phyloP scores from a whole-genome alignment of 53 echinoderm and acorn worm species.

The Apostichopus leukothele region DNA sequence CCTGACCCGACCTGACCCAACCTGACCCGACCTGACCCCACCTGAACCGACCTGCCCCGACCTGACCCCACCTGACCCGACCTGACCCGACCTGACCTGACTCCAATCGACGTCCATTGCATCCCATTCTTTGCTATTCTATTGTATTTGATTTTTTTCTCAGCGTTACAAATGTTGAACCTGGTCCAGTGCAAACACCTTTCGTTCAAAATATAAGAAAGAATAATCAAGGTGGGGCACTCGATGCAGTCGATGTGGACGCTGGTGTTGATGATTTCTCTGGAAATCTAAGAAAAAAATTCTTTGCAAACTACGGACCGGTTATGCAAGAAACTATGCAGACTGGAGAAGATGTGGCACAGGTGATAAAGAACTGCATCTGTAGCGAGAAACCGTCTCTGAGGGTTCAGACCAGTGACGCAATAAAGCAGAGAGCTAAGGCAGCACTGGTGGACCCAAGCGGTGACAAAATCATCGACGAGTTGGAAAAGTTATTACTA shows the following conservation, averaged over 20 bases:
- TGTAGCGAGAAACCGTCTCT: neutral
- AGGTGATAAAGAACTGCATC: neutral
- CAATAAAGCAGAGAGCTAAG: neutral
- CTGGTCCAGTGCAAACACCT: conserved; percentile 24
- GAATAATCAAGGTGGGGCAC: neutral
- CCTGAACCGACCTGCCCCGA: neutral
- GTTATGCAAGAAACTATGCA: neutral
- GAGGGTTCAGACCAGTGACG: neutral
- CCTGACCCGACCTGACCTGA: no score
- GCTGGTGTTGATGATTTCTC: neutral
- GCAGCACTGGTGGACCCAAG: neutral
- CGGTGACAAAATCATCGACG: neutral
- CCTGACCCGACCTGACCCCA: no score
- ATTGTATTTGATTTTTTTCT: neutral
- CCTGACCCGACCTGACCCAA: no score
- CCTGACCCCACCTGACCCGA: neutral
- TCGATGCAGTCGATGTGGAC: neutral
- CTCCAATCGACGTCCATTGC: no score
- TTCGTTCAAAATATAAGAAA: neutral
- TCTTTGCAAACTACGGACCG: neutral
- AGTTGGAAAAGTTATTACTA: neutral
- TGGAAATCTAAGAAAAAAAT: neutral
- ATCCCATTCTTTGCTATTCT: no score
- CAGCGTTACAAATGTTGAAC: conserved; percentile 19
- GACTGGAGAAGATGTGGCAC: neutral